Evolutionary conservation across 2,113 vertebrate genomes (phyloP).

Genomic region (Dromas ardeola): DNA sequence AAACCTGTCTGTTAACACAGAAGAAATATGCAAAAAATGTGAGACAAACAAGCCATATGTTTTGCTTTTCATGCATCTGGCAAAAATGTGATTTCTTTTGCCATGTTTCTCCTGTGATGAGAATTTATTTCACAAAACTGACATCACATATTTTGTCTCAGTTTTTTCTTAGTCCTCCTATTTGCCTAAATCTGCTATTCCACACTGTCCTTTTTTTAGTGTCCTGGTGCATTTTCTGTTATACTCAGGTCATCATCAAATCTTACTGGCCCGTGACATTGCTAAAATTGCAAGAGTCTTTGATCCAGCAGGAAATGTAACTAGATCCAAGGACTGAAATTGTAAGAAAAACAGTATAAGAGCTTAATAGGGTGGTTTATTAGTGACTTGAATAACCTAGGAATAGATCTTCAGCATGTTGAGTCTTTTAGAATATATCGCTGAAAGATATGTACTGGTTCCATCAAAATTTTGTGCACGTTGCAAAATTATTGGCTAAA

Average conservation of each 20-base stretch:
- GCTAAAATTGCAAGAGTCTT: background rate
- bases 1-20: conserved; percentile 43
- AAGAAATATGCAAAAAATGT: conserved; percentile 49
- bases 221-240: background rate
- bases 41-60: conserved; percentile 61
- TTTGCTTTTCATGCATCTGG: conserved; percentile 63
- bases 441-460: background rate
- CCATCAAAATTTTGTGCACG: background rate
- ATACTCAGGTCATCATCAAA: background rate
- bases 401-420: background rate
- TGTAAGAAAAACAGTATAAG: background rate
- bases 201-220: background rate
- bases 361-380: background rate
- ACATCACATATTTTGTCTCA: background rate
- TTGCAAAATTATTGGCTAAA: background rate
- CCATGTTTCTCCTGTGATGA: conserved; percentile 38
- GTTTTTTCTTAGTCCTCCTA: background rate
- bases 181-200: background rate
- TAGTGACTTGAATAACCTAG: background rate
- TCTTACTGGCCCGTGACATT: background rate
- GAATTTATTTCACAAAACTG: conserved; percentile 52
- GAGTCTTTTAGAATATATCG: background rate
- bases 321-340: background rate
- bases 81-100: conserved; percentile 55
- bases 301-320: background rate